Conservation (phyloP, 2,113 vertebrate genomes). For the Macquaria australasica region DNA sequence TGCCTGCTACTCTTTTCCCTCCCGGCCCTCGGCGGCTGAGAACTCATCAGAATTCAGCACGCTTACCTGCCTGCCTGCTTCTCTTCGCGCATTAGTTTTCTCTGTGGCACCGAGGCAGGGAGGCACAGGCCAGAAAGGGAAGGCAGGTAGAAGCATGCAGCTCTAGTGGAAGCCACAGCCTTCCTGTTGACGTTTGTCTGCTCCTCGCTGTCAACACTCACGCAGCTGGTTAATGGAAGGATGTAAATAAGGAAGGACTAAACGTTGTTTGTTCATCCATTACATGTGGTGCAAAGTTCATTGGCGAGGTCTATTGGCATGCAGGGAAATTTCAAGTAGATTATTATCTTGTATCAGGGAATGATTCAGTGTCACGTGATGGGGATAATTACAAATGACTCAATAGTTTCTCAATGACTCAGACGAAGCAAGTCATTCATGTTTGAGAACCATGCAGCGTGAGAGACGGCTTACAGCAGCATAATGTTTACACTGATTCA, state of each 20-base stretch:
- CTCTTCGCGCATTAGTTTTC: conserved; percentile 56
- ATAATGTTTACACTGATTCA: conserved; percentile 35
- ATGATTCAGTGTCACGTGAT: conserved; percentile 14
- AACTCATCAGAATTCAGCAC: conserved; percentile 70
- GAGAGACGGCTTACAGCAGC: background rate
- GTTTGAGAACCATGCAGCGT: background rate
- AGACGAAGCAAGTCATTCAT: conserved; percentile 17
- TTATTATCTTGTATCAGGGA: conserved; percentile 3
- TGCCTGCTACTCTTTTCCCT: conserved; percentile 48
- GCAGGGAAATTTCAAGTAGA: conserved; percentile 6
- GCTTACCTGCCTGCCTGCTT: conserved; percentile 58
- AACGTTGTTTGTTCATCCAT: background rate
- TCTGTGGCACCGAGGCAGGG: conserved; percentile 25
- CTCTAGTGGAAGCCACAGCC: conserved; percentile 60
- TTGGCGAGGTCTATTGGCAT: background rate
- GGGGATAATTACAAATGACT: conserved; percentile 25
- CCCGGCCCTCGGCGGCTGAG: conserved; percentile 43
- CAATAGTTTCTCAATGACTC: conserved; percentile 39
- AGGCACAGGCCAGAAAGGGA: conserved; percentile 25
- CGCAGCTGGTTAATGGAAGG: conserved; percentile 44
- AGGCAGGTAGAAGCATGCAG: conserved; percentile 47
- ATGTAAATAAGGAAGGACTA: conserved; percentile 45
- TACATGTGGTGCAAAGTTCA: conserved; percentile 21
- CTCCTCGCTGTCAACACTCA: conserved; percentile 20
- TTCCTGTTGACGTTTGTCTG: conserved; percentile 65